A percentile compares a stretch with the other conserved stretches of the same genome.
Conservation (phyloP, 2,797 vertebrate species). For the Eptatretus atami region DNA sequence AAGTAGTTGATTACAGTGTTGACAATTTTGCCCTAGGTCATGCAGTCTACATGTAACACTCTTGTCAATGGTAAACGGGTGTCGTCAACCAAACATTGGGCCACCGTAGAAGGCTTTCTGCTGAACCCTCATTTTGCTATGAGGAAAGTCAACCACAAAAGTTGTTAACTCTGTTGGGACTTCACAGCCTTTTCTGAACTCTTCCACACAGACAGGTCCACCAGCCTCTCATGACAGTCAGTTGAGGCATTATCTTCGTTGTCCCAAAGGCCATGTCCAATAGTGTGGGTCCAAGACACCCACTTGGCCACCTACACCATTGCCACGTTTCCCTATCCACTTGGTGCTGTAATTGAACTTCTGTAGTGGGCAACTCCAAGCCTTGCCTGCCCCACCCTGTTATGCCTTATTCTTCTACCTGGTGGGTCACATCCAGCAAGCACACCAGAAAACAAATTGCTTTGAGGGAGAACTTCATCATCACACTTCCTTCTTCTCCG, state of each 20-base stretch:
- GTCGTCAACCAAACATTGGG: no score
- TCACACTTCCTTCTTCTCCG: neutral
- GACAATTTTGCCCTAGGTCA: neutral
- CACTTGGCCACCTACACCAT: neutral
- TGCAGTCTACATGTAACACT: neutral
- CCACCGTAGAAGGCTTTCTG: neutral
- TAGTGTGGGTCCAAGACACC: neutral
- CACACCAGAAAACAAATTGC: neutral
- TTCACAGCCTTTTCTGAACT: no score
- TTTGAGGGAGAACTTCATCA: slow-evolving; percentile 4
- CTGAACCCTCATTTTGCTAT: neutral
- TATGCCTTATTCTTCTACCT: neutral
- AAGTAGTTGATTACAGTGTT: slow-evolving; percentile 1
- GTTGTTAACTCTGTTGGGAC: no score
- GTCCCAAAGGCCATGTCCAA: neutral
- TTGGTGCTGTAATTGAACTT: neutral
- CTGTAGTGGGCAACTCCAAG: neutral
- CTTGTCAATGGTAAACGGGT: no score
- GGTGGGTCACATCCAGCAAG: neutral
- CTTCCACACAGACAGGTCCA: neutral
- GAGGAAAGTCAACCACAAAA: neutral
- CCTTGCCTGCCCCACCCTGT: slow-evolving; percentile 4
- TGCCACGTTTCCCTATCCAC: no score
- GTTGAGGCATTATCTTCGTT: slow-evolving; percentile 1
- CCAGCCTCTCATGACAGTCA: neutral